Percentiles rank a stretch among this genome's conserved stretches.
Evolutionary conservation across 2,888 invertebrate species (phyloP).

Genomic region (Oeneis ivallda): DNA sequence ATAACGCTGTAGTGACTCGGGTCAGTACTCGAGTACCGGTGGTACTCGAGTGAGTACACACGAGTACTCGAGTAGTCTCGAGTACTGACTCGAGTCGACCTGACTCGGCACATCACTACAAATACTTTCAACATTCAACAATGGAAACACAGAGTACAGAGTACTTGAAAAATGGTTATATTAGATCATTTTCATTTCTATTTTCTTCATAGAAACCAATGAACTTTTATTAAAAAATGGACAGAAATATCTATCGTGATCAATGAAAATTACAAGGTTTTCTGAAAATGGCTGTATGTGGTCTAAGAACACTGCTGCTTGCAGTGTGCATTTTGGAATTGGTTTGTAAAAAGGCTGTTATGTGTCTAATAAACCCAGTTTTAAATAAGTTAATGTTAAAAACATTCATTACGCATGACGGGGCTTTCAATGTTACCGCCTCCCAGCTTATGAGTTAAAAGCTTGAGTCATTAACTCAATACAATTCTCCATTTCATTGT

Average conservation of each 20-base stretch:
- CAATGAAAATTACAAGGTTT: conserved; percentile 34
- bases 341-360: conserved; percentile 50
- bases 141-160: conserved; percentile 22
- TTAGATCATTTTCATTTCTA: conserved; percentile 24
- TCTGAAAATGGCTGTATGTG: conserved; percentile 74
- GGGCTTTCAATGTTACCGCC: too few relatives aligned
- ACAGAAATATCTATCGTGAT: conserved; percentile 28
- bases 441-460: too few relatives aligned
- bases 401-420: too few relatives aligned
- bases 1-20: too few relatives aligned
- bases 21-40: too few relatives aligned
- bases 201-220: conserved; percentile 25
- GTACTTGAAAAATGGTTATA: too few relatives aligned
- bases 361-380: conserved; percentile 15
- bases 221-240: conserved; percentile 31
- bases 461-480: too few relatives aligned
- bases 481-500: too few relatives aligned
- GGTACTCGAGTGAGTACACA: too few relatives aligned
- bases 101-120: too few relatives aligned
- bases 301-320: conserved; percentile 69
- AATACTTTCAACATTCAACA: neutral
- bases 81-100: too few relatives aligned
- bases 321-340: conserved; percentile 74
- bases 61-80: too few relatives aligned
- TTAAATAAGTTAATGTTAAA: neutral